These are phyloP conservation scores for Mormoops blainvillei DNA, from an alignment of 2,113 vertebrate genomes.

Conservation along the genomic window DNA sequence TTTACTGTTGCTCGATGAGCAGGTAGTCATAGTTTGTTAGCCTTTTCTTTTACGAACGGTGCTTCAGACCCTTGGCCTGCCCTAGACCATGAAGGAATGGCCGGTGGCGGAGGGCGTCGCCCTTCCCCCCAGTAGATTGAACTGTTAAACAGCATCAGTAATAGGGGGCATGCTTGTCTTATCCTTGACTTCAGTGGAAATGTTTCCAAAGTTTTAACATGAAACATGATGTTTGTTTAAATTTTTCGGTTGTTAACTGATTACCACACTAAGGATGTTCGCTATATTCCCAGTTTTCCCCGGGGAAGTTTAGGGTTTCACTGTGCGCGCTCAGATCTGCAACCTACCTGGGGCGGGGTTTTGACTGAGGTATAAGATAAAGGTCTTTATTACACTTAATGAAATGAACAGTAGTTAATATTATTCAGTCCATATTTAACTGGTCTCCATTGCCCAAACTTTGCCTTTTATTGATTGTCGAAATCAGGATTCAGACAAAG, in stretches of 20 bases:
- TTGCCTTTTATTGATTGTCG: not conserved
- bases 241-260: not conserved
- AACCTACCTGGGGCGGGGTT: not conserved
- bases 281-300: not conserved
- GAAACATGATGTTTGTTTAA: not conserved
- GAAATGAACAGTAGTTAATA: not conserved
- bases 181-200: not conserved
- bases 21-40: too few relatives aligned
- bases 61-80: not conserved
- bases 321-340: not conserved
- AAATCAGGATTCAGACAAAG: not conserved
- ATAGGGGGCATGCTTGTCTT: not conserved
- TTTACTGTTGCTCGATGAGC: too few relatives aligned
- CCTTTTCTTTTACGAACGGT: not conserved
- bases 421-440: not conserved
- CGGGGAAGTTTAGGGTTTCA: not conserved
- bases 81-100: not conserved
- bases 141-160: not conserved
- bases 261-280: not conserved
- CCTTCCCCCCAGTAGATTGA: not conserved
- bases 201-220: not conserved
- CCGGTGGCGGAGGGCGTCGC: not conserved
- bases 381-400: not conserved
- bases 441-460: not conserved
- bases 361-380: not conserved